These are phyloP conservation scores for Tenualosa ilisha DNA, from an alignment of 2,797 vertebrate genomes.

Conservation along the genomic window DNA sequence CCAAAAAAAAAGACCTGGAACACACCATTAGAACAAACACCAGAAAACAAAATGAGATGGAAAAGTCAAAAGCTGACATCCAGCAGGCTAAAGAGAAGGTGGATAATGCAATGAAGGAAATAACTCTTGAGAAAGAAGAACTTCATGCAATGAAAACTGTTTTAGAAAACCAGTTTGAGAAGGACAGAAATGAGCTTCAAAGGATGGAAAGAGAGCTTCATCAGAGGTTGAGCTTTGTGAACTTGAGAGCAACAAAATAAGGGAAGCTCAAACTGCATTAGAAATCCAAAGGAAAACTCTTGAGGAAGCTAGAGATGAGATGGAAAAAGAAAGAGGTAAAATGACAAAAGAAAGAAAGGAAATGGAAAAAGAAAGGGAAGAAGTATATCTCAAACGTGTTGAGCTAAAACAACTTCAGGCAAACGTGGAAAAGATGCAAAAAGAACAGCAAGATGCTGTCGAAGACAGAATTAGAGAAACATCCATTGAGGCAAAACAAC, in stretches of 20 bases:
- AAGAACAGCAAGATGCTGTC: not conserved
- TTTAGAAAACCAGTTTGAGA: not conserved
- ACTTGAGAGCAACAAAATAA: not conserved
- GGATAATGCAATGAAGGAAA: slow-evolving; percentile 19
- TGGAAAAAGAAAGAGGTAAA: too few relatives aligned
- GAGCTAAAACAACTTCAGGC: too few relatives aligned
- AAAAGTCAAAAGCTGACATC: slow-evolving; percentile 19
- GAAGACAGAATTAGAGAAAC: not conserved
- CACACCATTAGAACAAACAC: slow-evolving; percentile 11
- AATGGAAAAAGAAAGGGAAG: too few relatives aligned
- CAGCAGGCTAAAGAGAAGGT: slow-evolving; percentile 20
- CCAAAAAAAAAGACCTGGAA: not conserved
- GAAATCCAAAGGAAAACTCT: too few relatives aligned
- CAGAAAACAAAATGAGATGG: slow-evolving; percentile 32
- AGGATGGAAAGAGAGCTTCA: not conserved
- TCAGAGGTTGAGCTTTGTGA: not conserved
- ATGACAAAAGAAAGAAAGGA: too few relatives aligned
- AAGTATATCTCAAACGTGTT: too few relatives aligned
- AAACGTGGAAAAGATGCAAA: not conserved
- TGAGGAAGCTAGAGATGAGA: too few relatives aligned
- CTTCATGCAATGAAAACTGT: not conserved
- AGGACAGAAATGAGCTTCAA: not conserved
- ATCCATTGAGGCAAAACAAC: not conserved
- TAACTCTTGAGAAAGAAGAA: not conserved
- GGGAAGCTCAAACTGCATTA: too few relatives aligned